phyloP scores from a whole-genome alignment of 1,140 invertebrate genomes.

The Pogonomyrmex barbatus region DNA sequence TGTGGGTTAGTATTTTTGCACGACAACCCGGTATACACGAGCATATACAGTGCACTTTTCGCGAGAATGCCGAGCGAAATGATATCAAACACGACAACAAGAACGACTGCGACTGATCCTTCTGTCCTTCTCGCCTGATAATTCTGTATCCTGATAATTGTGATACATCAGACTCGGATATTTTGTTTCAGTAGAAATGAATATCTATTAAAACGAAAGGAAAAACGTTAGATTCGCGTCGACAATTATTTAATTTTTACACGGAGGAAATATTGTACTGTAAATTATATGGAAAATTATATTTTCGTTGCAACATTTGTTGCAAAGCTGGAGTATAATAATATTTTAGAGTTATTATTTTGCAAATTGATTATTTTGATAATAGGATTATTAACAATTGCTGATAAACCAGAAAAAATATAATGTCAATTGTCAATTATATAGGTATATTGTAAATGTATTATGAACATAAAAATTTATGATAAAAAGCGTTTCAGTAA shows the following conservation, averaged over 20 bases:
- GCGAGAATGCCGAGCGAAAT: background rate
- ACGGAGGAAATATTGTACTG: background rate
- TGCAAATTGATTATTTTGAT: background rate
- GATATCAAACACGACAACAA: background rate
- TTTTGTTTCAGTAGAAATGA: too few species aligned
- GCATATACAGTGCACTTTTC: constrained; percentile 7
- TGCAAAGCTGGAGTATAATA: background rate
- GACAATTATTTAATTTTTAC: background rate
- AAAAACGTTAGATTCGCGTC: background rate
- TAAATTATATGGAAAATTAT: background rate
- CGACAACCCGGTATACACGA: constrained; percentile 64
- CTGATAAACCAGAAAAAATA: too few species aligned
- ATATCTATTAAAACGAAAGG: background rate
- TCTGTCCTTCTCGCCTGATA: constrained; percentile 12
- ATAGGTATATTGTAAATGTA: too few species aligned
- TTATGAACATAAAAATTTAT: too few species aligned
- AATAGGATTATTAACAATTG: too few species aligned
- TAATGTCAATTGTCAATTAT: too few species aligned
- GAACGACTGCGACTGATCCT: background rate
- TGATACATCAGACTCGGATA: background rate
- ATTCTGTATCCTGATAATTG: background rate
- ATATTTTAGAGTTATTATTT: background rate
- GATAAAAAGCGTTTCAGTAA: too few species aligned
- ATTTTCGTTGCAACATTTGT: background rate
- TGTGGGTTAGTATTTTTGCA: constrained; percentile 82